Percentiles rank a stretch among this genome's conserved stretches.
Evolutionary conservation across 2,888 invertebrate species (phyloP).

Genomic region (Diadegma fenestrale): DNA sequence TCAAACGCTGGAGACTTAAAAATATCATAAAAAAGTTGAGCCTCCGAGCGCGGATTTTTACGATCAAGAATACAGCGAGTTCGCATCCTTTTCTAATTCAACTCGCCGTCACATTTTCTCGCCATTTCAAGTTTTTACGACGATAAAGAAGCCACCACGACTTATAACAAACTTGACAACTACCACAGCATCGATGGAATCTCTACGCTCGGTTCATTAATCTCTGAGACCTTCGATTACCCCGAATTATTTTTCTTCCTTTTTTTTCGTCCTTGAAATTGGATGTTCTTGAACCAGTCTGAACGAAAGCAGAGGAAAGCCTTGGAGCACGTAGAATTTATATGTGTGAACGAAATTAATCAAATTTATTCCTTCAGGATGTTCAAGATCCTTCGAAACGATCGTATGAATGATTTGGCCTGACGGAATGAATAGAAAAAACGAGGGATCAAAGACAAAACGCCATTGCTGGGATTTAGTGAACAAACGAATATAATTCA

Average conservation of each 20-base stretch:
- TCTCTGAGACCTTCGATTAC: neutral
- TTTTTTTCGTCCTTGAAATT: neutral
- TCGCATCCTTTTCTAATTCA: neutral
- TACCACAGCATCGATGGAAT: neutral
- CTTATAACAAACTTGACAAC: neutral
- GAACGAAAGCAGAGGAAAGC: too few species aligned
- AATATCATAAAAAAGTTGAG: constrained; percentile 23
- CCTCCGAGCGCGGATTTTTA: neutral
- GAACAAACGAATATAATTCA: constrained; percentile 15
- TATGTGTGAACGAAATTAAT: neutral
- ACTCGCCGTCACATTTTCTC: neutral
- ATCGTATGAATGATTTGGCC: neutral
- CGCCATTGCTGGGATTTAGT: constrained; percentile 8
- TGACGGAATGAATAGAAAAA: neutral
- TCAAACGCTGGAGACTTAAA: constrained; percentile 11
- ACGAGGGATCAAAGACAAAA: constrained; percentile 18
- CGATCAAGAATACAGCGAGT: neutral
- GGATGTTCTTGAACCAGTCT: too few species aligned
- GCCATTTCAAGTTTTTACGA: neutral
- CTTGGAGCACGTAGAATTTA: too few species aligned
- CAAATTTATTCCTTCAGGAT: neutral
- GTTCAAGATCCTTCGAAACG: neutral
- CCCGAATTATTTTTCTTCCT: neutral
- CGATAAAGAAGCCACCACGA: neutral
- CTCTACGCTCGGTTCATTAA: neutral